phyloP scores from a whole-genome alignment of 2,888 invertebrate species.

The Boloria euphrosyne region DNA sequence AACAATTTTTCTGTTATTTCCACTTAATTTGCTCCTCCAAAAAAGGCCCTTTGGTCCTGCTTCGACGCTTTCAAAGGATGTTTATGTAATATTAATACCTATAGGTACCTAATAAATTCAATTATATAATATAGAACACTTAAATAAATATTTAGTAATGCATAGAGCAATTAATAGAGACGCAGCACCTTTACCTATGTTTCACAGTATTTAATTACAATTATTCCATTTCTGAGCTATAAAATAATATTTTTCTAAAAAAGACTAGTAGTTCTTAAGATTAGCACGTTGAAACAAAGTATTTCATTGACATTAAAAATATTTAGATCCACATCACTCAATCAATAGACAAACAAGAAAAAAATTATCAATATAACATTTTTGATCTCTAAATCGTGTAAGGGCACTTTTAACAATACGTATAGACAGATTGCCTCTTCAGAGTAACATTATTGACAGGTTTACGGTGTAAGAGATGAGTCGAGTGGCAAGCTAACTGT shows the following conservation, averaged over 20 bases:
- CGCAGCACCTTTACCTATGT: too few species aligned
- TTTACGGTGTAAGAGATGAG: slow-evolving; percentile 25
- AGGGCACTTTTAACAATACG: slow-evolving; percentile 16
- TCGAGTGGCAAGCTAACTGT: slow-evolving; percentile 37
- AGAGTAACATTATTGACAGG: slow-evolving; percentile 31
- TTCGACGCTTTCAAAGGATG: slow-evolving; percentile 52
- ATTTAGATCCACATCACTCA: background rate
- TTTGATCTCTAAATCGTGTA: slow-evolving; percentile 7
- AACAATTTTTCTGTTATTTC: slow-evolving; percentile 66
- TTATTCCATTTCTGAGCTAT: too few species aligned
- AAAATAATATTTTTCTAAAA: too few species aligned
- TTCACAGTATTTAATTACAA: too few species aligned
- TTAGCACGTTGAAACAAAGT: too few species aligned
- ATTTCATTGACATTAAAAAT: too few species aligned
- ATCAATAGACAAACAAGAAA: background rate
- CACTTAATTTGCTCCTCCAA: slow-evolving; percentile 40
- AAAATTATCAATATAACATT: background rate
- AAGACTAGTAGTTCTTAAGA: too few species aligned
- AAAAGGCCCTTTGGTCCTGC: slow-evolving; percentile 51
- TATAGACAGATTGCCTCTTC: slow-evolving; percentile 26
- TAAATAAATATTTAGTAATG: too few species aligned
- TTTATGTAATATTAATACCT: too few species aligned
- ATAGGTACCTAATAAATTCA: too few species aligned
- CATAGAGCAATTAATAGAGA: too few species aligned
- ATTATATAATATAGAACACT: too few species aligned